These are phyloP conservation scores for Delia radicum DNA, from an alignment of 1,140 invertebrate genomes.

Conservation along the genomic window DNA sequence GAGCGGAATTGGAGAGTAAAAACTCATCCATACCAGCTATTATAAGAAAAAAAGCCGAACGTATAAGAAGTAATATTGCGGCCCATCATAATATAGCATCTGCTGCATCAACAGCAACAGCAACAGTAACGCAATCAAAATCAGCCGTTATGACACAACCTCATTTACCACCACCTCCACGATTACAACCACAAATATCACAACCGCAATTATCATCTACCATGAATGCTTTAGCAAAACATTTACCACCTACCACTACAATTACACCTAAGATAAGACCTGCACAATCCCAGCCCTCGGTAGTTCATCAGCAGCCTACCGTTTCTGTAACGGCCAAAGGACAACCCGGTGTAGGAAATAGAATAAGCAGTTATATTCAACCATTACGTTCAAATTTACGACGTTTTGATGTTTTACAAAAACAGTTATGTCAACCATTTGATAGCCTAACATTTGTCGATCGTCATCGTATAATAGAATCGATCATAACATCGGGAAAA, in stretches of 20 bases:
- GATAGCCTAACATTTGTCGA: conserved; percentile 24
- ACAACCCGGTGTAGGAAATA: neutral
- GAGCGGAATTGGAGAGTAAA: conserved; percentile 27
- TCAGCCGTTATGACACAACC: neutral
- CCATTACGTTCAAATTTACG: conserved; percentile 20
- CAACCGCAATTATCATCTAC: neutral
- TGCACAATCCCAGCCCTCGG: neutral
- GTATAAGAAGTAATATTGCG: neutral
- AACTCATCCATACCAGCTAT: conserved; percentile 23
- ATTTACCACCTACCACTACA: conserved; percentile 27
- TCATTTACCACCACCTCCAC: neutral
- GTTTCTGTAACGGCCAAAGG: neutral
- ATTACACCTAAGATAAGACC: conserved; percentile 27
- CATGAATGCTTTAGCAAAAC: conserved; percentile 26
- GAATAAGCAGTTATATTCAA: conserved; percentile 10
- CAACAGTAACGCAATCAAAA: neutral
- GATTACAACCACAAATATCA: neutral
- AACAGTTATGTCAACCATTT: neutral
- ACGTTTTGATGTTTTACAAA: conserved; percentile 26
- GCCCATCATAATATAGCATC: neutral
- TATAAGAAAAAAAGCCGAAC: conserved; percentile 25
- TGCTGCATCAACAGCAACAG: neutral
- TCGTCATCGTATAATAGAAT: conserved; percentile 22
- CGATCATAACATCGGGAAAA: neutral
- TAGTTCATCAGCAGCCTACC: neutral